These are phyloP conservation scores for Hemiscyllium ocellatum DNA, from an alignment of 2,113 vertebrate genomes.

Conservation along the genomic window DNA sequence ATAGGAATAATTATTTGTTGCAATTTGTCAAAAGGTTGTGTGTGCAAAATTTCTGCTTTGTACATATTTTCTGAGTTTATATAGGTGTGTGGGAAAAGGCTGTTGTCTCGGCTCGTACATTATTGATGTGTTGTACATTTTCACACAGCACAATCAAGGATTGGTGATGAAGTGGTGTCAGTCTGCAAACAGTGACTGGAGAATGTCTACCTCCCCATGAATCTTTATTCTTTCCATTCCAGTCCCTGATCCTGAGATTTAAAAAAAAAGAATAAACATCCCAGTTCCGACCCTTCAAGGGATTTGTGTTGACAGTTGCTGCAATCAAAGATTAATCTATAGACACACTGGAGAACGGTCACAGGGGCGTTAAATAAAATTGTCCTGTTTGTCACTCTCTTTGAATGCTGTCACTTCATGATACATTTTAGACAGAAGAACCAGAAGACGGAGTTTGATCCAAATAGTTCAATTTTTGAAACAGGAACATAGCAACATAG, in stretches of 20 bases:
- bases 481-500: not conserved
- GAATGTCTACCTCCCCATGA: not conserved
- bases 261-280: not conserved
- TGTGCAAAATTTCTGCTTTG: not conserved
- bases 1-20: not conserved
- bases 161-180: not conserved
- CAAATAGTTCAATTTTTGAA: not conserved
- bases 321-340: not conserved
- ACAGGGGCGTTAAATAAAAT: not conserved
- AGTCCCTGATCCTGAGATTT: not conserved
- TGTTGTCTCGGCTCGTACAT: not conserved
- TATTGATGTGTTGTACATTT: not conserved
- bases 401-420: not conserved
- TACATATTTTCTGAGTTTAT: not conserved
- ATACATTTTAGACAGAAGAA: not conserved
- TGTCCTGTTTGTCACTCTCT: not conserved
- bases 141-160: not conserved
- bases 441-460: not conserved
- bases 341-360: not conserved
- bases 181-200: not conserved
- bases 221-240: not conserved
- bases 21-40: not conserved
- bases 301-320: not conserved
- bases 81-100: not conserved
- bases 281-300: not conserved